A percentile compares a stretch with the other conserved stretches of the same genome.
Evolutionary conservation across 2,113 vertebrate genomes (phyloP).

Genomic region (Istiophorus platypterus): DNA sequence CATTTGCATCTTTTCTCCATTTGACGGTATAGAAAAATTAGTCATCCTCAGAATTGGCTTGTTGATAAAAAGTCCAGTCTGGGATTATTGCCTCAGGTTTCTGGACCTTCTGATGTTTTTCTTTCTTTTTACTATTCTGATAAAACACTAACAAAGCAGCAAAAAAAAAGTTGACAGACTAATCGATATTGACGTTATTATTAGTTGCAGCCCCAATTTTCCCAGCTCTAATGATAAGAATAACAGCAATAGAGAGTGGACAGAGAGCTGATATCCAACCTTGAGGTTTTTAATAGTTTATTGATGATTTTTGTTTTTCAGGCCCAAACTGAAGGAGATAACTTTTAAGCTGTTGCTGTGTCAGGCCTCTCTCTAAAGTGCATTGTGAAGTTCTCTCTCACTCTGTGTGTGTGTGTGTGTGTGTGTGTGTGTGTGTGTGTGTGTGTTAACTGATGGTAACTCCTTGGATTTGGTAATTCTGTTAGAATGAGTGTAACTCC

Average conservation of each 20-base stretch:
- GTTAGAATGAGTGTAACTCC: slow-evolving; percentile 57
- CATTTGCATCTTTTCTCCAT: not conserved
- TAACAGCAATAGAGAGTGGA: not conserved
- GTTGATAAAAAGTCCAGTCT: not conserved
- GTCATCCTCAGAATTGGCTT: not conserved
- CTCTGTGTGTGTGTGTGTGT: not conserved
- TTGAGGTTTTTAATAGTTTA: not conserved
- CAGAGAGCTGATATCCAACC: not conserved
- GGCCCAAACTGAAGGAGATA: not conserved
- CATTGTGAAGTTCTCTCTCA: not conserved
- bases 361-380: slow-evolving; percentile 20
- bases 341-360: slow-evolving; percentile 14
- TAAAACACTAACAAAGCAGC: too few relatives aligned
- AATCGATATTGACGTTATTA: too few relatives aligned
- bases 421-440: slow-evolving; percentile 7
- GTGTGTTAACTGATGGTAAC: slow-evolving; percentile 41
- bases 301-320: slow-evolving; percentile 17
- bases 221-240: too few relatives aligned
- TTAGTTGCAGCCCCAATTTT: too few relatives aligned
- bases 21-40: not conserved
- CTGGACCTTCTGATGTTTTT: not conserved
- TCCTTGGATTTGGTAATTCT: slow-evolving; percentile 61
- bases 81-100: too few relatives aligned
- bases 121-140: not conserved
- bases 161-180: too few relatives aligned